Conservation (phyloP, 2,797 vertebrate genomes). For the Siniperca scherzeri region DNA sequence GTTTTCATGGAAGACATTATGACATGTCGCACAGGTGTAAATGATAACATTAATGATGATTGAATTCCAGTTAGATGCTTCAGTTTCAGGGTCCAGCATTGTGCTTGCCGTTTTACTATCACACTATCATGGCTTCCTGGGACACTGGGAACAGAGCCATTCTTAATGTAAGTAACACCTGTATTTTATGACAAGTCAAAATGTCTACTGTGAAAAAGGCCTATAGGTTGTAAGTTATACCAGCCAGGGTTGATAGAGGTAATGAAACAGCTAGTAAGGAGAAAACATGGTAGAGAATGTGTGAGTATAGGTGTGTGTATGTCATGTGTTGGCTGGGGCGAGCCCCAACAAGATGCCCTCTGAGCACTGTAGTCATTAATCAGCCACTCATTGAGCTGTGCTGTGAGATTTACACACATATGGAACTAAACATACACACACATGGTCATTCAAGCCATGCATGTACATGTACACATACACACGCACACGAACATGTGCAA, state of each 20-base stretch:
- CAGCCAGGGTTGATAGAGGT: constrained; percentile 11
- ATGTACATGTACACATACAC: background rate
- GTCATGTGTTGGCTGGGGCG: constrained; percentile 17
- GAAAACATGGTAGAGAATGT: background rate
- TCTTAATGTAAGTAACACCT: background rate
- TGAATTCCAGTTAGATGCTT: constrained; percentile 15
- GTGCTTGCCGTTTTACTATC: background rate
- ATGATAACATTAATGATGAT: background rate
- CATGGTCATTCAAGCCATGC: background rate
- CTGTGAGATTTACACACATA: constrained; percentile 47
- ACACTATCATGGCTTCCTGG: background rate
- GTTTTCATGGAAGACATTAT: background rate
- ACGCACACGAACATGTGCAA: background rate
- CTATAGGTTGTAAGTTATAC: background rate
- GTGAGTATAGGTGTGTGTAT: constrained; percentile 11
- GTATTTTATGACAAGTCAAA: constrained; percentile 7
- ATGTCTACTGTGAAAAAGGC: background rate
- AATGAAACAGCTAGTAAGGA: constrained; percentile 29
- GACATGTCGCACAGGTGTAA: constrained; percentile 4
- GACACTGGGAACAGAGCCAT: background rate
- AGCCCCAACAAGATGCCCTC: constrained; percentile 52
- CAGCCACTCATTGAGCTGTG: constrained; percentile 60
- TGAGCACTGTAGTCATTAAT: constrained; percentile 68
- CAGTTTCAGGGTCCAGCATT: background rate
- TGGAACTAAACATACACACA: constrained; percentile 18